Percentiles rank a stretch among this genome's conserved stretches.
These are phyloP conservation scores for Actinernus sp. DNA, from an alignment of 92 coral and sea anemone genomes.

Conservation along the genomic window DNA sequence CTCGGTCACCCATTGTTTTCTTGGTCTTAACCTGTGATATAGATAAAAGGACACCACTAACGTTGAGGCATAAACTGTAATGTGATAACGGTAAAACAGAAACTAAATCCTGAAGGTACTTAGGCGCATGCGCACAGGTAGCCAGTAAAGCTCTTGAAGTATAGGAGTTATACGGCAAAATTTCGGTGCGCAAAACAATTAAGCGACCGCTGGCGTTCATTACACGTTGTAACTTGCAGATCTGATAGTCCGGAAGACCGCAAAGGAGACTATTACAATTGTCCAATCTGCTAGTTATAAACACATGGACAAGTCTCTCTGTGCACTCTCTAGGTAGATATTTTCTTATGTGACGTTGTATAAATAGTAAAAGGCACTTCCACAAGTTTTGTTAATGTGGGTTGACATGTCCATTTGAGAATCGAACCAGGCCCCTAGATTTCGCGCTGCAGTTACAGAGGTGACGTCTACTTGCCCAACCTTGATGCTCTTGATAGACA, in stretches of 20 bases:
- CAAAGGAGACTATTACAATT: constrained; percentile 54
- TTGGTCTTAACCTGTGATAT: too few species aligned
- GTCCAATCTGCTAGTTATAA: constrained; percentile 49
- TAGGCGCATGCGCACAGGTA: constrained; percentile 22
- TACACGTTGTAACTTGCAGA: constrained; percentile 49
- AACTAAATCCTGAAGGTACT: constrained; percentile 10
- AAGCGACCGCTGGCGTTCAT: constrained; percentile 52
- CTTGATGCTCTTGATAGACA: neutral
- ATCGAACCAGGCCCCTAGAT: constrained; percentile 51
- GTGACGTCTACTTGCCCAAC: constrained; percentile 2
- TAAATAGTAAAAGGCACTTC: constrained; percentile 36
- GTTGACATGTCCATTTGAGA: constrained; percentile 29
- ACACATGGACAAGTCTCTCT: constrained; percentile 54
- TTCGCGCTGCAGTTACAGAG: neutral
- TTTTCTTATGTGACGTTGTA: constrained; percentile 60
- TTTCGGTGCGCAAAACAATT: constrained; percentile 21
- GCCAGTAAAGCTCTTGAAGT: constrained; percentile 42
- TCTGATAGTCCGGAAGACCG: constrained; percentile 38
- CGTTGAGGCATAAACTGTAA: neutral
- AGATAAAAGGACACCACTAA: neutral
- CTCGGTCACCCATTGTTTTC: too few species aligned
- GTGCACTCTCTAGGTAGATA: constrained; percentile 36
- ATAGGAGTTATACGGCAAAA: constrained; percentile 53
- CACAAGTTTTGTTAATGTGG: constrained; percentile 48
- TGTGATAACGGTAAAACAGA: neutral